phyloP scores from a whole-genome alignment of 2,113 vertebrate species.

The Epinephelus moara region DNA sequence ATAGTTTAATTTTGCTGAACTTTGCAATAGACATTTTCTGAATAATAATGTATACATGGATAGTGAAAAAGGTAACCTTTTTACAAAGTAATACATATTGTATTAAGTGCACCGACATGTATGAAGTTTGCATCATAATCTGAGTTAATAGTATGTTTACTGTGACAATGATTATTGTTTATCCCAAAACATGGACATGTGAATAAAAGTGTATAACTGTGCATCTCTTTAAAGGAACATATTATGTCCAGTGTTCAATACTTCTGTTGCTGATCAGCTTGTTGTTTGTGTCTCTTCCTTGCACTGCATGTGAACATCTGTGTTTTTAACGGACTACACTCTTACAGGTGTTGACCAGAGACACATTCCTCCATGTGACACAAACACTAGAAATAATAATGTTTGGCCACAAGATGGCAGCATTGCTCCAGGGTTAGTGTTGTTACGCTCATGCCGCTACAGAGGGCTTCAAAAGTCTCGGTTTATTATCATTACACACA shows the following conservation, averaged over 20 bases:
- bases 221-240: not conserved
- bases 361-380: not conserved
- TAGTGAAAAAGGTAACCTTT: constrained; percentile 36
- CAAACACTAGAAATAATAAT: not conserved
- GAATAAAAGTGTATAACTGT: not conserved
- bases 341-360: not conserved
- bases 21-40: not conserved
- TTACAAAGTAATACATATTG: constrained; percentile 51
- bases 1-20: not conserved
- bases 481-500: constrained; percentile 11
- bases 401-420: constrained; percentile 71
- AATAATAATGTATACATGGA: constrained; percentile 30
- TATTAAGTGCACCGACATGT: constrained; percentile 41
- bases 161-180: not conserved
- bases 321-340: not conserved
- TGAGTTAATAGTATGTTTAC: not conserved
- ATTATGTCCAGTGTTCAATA: not conserved
- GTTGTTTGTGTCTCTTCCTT: not conserved
- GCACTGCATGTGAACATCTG: not conserved
- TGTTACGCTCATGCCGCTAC: not conserved
- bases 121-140: not conserved
- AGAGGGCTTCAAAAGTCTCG: not conserved
- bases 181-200: not conserved
- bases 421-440: constrained; percentile 39
- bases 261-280: not conserved